Evolutionary conservation across 2,797 vertebrate species (phyloP).

Genomic region (Acanthornis magna): DNA sequence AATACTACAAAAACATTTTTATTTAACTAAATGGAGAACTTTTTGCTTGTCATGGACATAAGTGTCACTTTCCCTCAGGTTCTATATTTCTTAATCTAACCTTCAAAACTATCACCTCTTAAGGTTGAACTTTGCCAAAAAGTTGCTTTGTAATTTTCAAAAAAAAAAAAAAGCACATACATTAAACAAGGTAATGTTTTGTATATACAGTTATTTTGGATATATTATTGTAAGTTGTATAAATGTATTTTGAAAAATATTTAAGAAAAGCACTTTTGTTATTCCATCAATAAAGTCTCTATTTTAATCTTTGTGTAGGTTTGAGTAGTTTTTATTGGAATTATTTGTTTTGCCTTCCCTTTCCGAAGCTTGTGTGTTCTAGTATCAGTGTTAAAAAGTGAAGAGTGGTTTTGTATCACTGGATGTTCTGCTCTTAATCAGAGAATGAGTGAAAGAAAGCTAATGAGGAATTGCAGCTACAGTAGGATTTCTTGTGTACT

Average conservation of each 20-base stretch:
- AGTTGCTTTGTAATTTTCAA: slow-evolving; percentile 80
- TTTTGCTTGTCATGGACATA: slow-evolving; percentile 67
- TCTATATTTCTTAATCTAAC: slow-evolving; percentile 78
- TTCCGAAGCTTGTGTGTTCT: background rate
- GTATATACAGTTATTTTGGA: slow-evolving; percentile 95
- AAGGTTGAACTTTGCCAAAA: slow-evolving; percentile 81
- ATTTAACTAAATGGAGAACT: slow-evolving; percentile 73
- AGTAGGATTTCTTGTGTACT: background rate
- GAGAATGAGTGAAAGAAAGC: background rate
- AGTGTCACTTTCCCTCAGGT: slow-evolving; percentile 80
- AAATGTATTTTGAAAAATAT: slow-evolving; percentile 94
- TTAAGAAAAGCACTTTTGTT: slow-evolving; percentile 97
- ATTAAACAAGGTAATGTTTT: slow-evolving; percentile 81
- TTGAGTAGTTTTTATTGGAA: slow-evolving; percentile 56
- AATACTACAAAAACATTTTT: slow-evolving; percentile 68
- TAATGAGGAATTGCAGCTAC: accelerated
- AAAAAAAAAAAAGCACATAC: slow-evolving; percentile 73
- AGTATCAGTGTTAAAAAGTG: background rate
- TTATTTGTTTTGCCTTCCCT: background rate
- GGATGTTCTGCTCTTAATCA: background rate
- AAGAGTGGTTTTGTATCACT: background rate
- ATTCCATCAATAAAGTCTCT: slow-evolving; percentile 96
- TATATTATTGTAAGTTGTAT: slow-evolving; percentile 98
- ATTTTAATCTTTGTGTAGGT: slow-evolving; percentile 91
- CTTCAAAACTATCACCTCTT: slow-evolving; percentile 76